Percentiles rank a stretch among this genome's conserved stretches.
Evolutionary conservation across 2,113 vertebrate genomes (phyloP).

Genomic region (Sialia sialis): DNA sequence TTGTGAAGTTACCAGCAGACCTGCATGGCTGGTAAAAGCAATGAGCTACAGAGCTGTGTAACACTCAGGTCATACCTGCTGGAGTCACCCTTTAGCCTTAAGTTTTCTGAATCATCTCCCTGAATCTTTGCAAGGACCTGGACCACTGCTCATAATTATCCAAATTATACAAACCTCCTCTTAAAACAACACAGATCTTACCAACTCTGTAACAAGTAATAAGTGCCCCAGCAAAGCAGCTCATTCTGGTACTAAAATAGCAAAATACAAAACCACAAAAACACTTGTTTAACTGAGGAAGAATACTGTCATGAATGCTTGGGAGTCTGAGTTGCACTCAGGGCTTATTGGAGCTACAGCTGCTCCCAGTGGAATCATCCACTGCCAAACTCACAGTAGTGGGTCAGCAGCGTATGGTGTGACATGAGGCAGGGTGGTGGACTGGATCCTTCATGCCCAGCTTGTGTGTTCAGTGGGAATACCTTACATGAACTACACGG

Average conservation of each 20-base stretch:
- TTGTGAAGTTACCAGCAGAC: not conserved
- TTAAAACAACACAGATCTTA: not conserved
- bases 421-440: not conserved
- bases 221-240: not conserved
- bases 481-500: not conserved
- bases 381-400: not conserved
- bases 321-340: not conserved
- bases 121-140: not conserved
- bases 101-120: not conserved
- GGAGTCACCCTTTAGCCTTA: not conserved
- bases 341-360: not conserved
- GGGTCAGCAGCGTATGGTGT: rapidly evolving
- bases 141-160: not conserved
- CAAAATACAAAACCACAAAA: not conserved
- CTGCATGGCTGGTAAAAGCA: not conserved
- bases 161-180: not conserved
- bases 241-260: not conserved
- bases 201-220: not conserved
- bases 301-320: not conserved
- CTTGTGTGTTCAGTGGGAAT: not conserved
- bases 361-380: not conserved
- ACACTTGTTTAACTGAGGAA: not conserved
- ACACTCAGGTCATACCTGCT: not conserved
- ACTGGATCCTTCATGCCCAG: not conserved
- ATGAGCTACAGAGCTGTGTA: not conserved